Evolutionary conservation across 2,888 invertebrate species (phyloP), one percentile per base, ranked within the genome.

Genomic region (Chymomyza caudatula): DNA sequence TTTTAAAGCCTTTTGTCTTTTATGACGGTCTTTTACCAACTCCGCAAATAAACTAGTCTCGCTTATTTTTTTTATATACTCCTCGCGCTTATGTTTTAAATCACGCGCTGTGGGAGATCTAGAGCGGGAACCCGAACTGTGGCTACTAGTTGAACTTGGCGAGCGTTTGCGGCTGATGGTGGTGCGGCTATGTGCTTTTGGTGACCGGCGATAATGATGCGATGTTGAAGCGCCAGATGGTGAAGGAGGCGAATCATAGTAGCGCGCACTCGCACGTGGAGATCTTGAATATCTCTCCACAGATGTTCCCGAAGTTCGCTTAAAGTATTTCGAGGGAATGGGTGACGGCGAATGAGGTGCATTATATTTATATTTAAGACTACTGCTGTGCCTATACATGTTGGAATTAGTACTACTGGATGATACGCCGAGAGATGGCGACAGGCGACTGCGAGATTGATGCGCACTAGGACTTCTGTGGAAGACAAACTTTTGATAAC

Each of bases 1-100:
- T 79, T 91, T 92, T 66, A 93, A 89, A 60, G 95, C 96, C 89
- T 95, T 92, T 65, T 95, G 95, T 6, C 96, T 92, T 92, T 95
- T 95, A 77, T 95, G 95, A 76, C 94, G 94, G 86, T 96, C 95
- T 87, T 96, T 96, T 13, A 97, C 96, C 68, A 97, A 92, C 90
- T 97, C 96, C 0, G 97, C 97, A 88, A 97, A 97, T 11, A 97
- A 92, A 88, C 96, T 96, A 6, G 97, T 97, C 80, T 96, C 96
- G 60, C 95, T 95, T 87, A 97, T 96, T 89, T 96, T 97, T 83
- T 95, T 94, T 74, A 94, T 93, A 72, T 94, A 92, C 87, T 93
- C 93, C 63, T 94, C 93, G 72, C 92, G 92, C 60, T 92, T 91
- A 43, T 86, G 82, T 56, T 88, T 89, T 1, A 88, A 72, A 57